Percentiles rank a stretch among this genome's conserved stretches.
phyloP scores from a whole-genome alignment of 2,888 invertebrate species.

The Mimas tiliae region DNA sequence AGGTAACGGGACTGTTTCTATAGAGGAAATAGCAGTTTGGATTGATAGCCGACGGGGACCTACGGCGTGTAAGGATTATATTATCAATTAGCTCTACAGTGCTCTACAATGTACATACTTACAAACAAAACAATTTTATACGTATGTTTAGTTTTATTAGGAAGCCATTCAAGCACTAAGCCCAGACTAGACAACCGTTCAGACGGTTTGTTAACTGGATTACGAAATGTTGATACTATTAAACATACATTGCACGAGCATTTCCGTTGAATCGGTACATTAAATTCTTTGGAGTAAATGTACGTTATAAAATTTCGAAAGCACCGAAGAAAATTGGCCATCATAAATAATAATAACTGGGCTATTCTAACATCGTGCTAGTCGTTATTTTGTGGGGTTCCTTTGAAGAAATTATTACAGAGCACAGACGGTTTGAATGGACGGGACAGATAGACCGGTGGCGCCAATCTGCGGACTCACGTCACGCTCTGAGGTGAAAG shows the following conservation, averaged over 20 bases:
- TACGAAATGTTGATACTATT: conserved; percentile 15
- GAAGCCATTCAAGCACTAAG: conserved; percentile 41
- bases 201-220: conserved; percentile 3
- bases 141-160: conserved; percentile 35
- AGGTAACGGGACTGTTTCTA: conserved; percentile 41
- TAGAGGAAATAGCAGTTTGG: conserved; percentile 34
- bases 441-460: conserved; percentile 34
- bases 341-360: conserved; percentile 34
- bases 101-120: background rate
- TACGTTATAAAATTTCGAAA: conserved; percentile 32
- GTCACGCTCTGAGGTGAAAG: conserved; percentile 66
- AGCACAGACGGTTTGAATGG: conserved; percentile 29
- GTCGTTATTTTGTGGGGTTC: conserved; percentile 35
- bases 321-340: conserved; percentile 33
- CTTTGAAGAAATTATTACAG: conserved; percentile 31
- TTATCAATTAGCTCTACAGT: background rate
- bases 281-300: background rate
- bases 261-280: background rate
- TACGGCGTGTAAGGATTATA: background rate
- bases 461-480: conserved; percentile 44
- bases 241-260: background rate
- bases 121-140: conserved; percentile 17
- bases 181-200: conserved; percentile 34
- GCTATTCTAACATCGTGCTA: conserved; percentile 36
- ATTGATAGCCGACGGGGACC: conserved; percentile 9